These are phyloP conservation scores for Mormyrus proboscirostris DNA, from an alignment of 2,797 vertebrate species.

Conservation along the genomic window DNA sequence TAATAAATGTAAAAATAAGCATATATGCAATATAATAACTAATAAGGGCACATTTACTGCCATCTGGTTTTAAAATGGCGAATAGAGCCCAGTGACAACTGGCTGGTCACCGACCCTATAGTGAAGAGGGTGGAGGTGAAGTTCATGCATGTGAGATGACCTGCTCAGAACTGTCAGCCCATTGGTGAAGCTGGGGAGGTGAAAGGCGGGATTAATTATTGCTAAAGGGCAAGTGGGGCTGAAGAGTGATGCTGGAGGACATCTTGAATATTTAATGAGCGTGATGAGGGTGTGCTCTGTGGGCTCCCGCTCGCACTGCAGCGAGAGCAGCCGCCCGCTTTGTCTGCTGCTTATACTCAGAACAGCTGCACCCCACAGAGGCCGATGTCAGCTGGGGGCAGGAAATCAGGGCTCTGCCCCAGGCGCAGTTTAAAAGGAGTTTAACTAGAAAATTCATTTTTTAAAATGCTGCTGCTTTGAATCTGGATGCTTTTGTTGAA, in stretches of 20 bases:
- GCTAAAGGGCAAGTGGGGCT: conserved; percentile 46
- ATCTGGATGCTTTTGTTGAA: not conserved
- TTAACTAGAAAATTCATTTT: not conserved
- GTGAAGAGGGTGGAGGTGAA: conserved; percentile 27
- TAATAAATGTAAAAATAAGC: not conserved
- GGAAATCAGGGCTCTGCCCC: not conserved
- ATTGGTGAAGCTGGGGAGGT: conserved; percentile 22
- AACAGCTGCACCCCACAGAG: not conserved
- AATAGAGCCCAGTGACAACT: conserved; percentile 40
- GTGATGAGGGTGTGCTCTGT: conserved; percentile 39
- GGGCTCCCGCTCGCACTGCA: no score
- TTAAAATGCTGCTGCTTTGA: not conserved
- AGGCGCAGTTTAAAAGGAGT: not conserved
- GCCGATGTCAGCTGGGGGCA: not conserved
- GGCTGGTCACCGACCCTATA: conserved; percentile 29
- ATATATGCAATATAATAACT: not conserved
- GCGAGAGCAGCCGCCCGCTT: no score
- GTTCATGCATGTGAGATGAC: conserved; percentile 37
- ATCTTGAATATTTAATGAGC: conserved; percentile 55
- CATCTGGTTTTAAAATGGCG: conserved; percentile 51
- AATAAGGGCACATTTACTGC: conserved; percentile 62
- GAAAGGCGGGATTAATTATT: conserved; percentile 58
- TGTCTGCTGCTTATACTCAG: not conserved
- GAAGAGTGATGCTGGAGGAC: conserved; percentile 44
- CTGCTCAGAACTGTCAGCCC: not conserved